Conservation (phyloP, 2,797 vertebrate genomes). For the Denticeps clupeoides region DNA sequence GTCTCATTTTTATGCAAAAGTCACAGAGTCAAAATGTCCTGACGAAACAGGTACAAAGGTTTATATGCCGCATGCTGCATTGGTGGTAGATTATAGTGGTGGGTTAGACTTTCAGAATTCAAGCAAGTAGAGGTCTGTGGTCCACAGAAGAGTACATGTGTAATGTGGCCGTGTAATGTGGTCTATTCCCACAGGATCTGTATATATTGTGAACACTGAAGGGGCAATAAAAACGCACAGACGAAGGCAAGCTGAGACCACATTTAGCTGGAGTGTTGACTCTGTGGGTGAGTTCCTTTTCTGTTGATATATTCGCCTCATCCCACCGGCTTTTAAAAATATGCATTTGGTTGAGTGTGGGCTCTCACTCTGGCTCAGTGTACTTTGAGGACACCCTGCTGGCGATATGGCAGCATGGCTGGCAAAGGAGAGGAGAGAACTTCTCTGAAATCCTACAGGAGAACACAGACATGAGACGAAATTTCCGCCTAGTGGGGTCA, state of each 20-base stretch:
- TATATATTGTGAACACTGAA: slow-evolving; percentile 61
- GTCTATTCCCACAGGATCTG: slow-evolving; percentile 42
- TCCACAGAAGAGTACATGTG: background rate
- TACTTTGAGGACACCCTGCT: slow-evolving; percentile 62
- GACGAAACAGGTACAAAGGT: too few relatives aligned
- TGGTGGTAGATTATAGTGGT: too few relatives aligned
- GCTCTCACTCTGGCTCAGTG: slow-evolving; percentile 36
- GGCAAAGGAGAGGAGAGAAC: slow-evolving; percentile 61
- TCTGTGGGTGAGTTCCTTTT: slow-evolving; percentile 65
- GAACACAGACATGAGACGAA: slow-evolving; percentile 56
- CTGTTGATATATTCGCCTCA: too few relatives aligned
- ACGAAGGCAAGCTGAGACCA: slow-evolving; percentile 40
- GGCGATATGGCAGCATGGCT: slow-evolving; percentile 75
- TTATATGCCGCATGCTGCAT: too few relatives aligned
- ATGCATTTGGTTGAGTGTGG: too few relatives aligned
- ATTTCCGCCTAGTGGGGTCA: slow-evolving; percentile 63
- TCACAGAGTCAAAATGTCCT: too few relatives aligned
- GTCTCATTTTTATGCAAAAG: background rate
- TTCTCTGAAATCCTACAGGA: slow-evolving; percentile 63
- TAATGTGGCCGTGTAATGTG: background rate
- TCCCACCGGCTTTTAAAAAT: too few relatives aligned
- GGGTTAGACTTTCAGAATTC: too few relatives aligned
- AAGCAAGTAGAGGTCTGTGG: too few relatives aligned
- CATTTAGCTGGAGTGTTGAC: slow-evolving; percentile 61
- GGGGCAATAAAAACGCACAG: slow-evolving; percentile 50